These are phyloP conservation scores for Zalophus californianus DNA, from an alignment of 2,797 vertebrate species.

Conservation along the genomic window DNA sequence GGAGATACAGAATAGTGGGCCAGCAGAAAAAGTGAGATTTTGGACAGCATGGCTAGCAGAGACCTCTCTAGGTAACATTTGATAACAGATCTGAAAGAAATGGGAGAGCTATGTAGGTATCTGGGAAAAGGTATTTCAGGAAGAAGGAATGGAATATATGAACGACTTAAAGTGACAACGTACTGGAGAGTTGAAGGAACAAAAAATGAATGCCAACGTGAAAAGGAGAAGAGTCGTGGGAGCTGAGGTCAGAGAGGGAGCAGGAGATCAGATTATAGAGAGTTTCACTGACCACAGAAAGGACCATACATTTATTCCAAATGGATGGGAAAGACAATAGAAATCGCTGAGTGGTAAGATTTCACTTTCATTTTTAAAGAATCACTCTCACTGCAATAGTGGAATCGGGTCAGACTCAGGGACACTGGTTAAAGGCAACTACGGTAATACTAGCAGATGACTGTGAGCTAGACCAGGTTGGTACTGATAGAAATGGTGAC, in stretches of 20 bases:
- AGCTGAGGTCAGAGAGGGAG: not conserved
- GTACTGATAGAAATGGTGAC: not conserved
- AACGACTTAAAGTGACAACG: not conserved
- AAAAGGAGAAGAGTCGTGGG: not conserved
- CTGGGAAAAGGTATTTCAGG: not conserved
- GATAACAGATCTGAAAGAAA: conserved; percentile 18
- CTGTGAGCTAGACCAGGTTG: not conserved
- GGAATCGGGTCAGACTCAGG: not conserved
- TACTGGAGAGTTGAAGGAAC: not conserved
- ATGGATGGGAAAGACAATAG: not conserved
- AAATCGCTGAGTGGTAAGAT: not conserved
- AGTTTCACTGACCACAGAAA: not conserved
- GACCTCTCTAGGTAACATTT: not conserved
- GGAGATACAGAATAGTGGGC: not conserved
- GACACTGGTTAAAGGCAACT: not conserved
- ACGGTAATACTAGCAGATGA: not conserved
- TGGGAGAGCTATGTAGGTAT: not conserved
- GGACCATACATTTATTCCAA: not conserved
- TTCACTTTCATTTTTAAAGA: not conserved
- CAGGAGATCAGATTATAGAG: not conserved
- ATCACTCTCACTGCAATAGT: not conserved
- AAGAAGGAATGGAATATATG: not conserved
- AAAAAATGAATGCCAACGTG: not conserved
- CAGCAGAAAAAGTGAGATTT: not conserved
- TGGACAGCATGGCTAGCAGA: not conserved